phyloP scores from a whole-genome alignment of 2,113 vertebrate genomes.

The Leptosomus discolor region DNA sequence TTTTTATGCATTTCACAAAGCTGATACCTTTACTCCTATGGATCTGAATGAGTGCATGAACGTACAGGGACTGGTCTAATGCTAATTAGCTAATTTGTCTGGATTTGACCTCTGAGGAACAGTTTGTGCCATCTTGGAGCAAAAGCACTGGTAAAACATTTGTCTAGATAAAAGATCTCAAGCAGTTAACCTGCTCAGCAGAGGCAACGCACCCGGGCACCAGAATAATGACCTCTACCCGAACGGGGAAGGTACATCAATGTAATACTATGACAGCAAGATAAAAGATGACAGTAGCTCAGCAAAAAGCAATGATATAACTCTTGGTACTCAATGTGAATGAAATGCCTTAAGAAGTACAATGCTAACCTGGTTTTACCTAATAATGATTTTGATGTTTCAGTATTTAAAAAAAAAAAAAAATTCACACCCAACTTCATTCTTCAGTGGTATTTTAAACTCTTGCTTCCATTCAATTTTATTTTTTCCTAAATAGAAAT shows the following conservation, averaged over 20 bases:
- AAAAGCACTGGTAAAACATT: slow-evolving; percentile 72
- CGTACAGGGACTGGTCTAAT: slow-evolving; percentile 9
- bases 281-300: slow-evolving; percentile 70
- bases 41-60: neutral
- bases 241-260: slow-evolving; percentile 76
- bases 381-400: slow-evolving; percentile 30
- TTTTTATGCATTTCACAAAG: slow-evolving; percentile 32
- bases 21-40: neutral
- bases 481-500: slow-evolving; percentile 38
- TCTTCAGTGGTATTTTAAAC: slow-evolving; percentile 36
- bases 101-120: slow-evolving; percentile 65
- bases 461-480: slow-evolving; percentile 14
- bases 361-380: slow-evolving; percentile 50
- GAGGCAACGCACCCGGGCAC: slow-evolving; percentile 70
- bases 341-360: slow-evolving; percentile 62
- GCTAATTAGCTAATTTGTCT: slow-evolving; percentile 47
- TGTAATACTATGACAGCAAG: slow-evolving; percentile 70
- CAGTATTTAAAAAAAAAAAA: neutral
- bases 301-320: slow-evolving; percentile 71
- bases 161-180: slow-evolving; percentile 78
- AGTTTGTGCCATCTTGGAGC: slow-evolving; percentile 60
- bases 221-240: slow-evolving; percentile 77
- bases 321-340: slow-evolving; percentile 53
- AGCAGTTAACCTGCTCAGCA: slow-evolving; percentile 80
- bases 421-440: slow-evolving; percentile 3